These are phyloP conservation scores for Microtus ochrogaster DNA, from an alignment of 2,113 vertebrate genomes.

Conservation along the genomic window DNA sequence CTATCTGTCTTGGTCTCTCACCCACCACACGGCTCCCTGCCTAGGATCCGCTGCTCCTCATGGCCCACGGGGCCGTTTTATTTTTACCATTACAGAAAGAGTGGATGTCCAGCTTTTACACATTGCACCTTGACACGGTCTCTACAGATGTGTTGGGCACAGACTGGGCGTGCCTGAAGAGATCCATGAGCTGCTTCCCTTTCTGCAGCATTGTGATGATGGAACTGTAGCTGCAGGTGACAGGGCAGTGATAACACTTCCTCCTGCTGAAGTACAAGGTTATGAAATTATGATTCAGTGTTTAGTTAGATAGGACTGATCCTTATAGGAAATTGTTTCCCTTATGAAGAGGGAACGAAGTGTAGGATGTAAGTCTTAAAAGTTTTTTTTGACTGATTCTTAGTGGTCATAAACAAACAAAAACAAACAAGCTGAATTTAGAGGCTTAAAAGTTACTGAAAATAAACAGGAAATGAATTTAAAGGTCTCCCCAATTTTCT, in stretches of 20 bases:
- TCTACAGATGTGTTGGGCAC: neutral
- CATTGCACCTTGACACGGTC: neutral
- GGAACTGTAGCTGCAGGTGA: neutral
- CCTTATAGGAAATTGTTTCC: neutral
- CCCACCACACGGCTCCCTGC: no score
- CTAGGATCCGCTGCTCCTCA: no score
- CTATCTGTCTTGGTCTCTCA: no score
- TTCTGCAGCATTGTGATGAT: neutral
- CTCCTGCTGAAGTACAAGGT: neutral
- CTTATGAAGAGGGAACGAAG: neutral
- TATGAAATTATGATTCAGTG: neutral
- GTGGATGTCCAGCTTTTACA: neutral
- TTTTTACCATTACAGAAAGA: neutral
- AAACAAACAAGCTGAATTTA: neutral
- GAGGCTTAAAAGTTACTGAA: constrained; percentile 26
- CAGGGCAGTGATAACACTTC: neutral
- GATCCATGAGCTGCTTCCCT: neutral
- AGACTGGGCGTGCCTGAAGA: neutral
- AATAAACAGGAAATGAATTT: constrained; percentile 2
- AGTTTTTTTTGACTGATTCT: neutral
- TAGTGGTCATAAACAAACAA: neutral
- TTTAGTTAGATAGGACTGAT: neutral
- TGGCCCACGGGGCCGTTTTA: no score
- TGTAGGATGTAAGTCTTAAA: neutral
- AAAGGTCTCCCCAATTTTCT: neutral